Base-by-base conservation (phyloP, 2,888 invertebrate genomes). In the Drosophila borborema region DNA sequence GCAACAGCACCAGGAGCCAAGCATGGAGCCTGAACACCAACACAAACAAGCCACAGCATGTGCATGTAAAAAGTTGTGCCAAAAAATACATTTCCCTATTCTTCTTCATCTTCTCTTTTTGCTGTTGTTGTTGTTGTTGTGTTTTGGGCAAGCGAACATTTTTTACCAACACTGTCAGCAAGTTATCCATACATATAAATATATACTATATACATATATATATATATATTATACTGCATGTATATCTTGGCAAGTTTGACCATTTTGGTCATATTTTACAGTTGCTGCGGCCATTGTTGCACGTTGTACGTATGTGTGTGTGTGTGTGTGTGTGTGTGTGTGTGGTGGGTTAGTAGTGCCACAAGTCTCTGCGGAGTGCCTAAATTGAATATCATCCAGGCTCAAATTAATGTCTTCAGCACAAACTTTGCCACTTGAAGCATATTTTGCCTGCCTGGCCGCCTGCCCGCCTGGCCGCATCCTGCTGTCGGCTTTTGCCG, bases 331-430 rank as follows among this genome's bases (percentile, higher is more conserved):
- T 56, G 23, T 46, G 41, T 43, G 6, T 64, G 46, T 81, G 59
- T 38, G 54, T 65, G 40, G 41, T 56, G 68, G 62, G 46, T 75
- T 67, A 69, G 66, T 83, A 67, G 85, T 82, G 80, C 66, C 81
- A 72, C 70, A 81, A 84, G 83, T 89, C 90, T 86, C 90, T 62
- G 77, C 69, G 78, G 90, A 86, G 90, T 85, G 81, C 77, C 82
- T 75, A 89, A 91, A 90, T 90, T 91, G 89, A 90, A 91, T 91
- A 91, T 89, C 90, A 90, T 90, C 91, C 87, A 78, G 86, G 85
- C 86, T 90, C 90, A 87, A 91, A 89, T 90, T 90, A 87, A 87
- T 87, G 87, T 87, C 90, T 87, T 90, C 85, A 80, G 82, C 89
- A 77, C 80, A 89, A 86, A 86, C 77, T 86, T 86, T 90, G 81